Percentiles rank a stretch among this genome's conserved stretches.
Conservation (phyloP, 2,113 vertebrate genomes). For the Rhombomys opimus region DNA sequence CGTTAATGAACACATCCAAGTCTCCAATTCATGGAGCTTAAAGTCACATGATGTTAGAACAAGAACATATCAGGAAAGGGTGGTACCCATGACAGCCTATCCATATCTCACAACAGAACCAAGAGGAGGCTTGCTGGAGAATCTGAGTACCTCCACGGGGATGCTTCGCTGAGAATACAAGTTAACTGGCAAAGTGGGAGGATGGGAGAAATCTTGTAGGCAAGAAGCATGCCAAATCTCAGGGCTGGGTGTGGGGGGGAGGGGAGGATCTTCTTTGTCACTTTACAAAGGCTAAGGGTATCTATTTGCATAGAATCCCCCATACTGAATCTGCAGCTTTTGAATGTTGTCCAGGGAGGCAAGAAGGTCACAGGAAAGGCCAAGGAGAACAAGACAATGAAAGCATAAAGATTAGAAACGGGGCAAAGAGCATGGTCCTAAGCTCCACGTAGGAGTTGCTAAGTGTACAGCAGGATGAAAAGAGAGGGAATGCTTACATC, state of each 20-base stretch:
- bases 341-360: neutral
- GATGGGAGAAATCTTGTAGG: neutral
- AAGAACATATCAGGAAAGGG: neutral
- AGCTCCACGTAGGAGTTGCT: neutral
- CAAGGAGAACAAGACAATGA: neutral
- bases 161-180: neutral
- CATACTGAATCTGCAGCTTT: neutral
- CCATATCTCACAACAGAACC: neutral
- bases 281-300: neutral
- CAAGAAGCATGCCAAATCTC: neutral
- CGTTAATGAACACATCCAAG: neutral
- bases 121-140: neutral
- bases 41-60: neutral
- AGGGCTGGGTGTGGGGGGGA: neutral
- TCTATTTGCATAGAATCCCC: neutral
- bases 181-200: neutral
- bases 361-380: neutral
- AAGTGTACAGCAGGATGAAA: neutral
- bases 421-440: neutral
- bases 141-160: neutral
- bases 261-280: neutral
- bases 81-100: neutral
- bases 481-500: neutral
- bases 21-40: neutral
- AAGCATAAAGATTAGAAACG: constrained; percentile 1